phyloP scores from a whole-genome alignment of 1,140 invertebrate genomes.

The Hylaeus anthracinus region DNA sequence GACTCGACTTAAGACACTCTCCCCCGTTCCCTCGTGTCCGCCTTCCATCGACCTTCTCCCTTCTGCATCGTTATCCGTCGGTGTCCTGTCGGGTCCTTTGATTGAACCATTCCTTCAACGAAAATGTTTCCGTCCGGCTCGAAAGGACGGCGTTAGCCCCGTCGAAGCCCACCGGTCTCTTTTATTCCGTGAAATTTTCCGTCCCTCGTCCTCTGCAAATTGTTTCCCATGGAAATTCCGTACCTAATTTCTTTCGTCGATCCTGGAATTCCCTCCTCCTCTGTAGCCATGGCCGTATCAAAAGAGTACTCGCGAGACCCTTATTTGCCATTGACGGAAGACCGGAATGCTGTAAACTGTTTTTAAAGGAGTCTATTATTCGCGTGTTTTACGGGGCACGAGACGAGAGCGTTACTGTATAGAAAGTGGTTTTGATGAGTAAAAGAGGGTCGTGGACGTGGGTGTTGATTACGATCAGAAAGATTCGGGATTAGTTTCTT shows the following conservation, averaged over 20 bases:
- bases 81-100: constrained; percentile 38
- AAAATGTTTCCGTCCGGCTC: constrained; percentile 56
- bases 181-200: constrained; percentile 29
- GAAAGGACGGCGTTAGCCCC: constrained; percentile 21
- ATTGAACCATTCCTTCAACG: constrained; percentile 43
- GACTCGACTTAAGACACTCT: constrained; percentile 63
- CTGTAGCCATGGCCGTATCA: neutral
- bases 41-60: neutral
- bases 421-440: neutral
- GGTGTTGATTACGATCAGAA: neutral
- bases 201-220: constrained; percentile 28
- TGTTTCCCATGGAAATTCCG: constrained; percentile 53
- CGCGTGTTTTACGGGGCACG: neutral
- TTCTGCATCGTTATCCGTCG: constrained; percentile 33
- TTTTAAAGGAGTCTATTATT: neutral
- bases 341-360: neutral
- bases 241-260: constrained; percentile 2
- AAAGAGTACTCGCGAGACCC: neutral
- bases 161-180: constrained; percentile 10
- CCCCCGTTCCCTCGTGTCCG: neutral
- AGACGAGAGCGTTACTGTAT: neutral
- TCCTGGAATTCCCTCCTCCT: constrained; percentile 5
- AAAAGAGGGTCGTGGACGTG: neutral
- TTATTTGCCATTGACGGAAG: neutral
- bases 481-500: neutral